These are phyloP conservation scores for Toxotes chatareus DNA, from an alignment of 2,113 vertebrate genomes.

Conservation along the genomic window DNA sequence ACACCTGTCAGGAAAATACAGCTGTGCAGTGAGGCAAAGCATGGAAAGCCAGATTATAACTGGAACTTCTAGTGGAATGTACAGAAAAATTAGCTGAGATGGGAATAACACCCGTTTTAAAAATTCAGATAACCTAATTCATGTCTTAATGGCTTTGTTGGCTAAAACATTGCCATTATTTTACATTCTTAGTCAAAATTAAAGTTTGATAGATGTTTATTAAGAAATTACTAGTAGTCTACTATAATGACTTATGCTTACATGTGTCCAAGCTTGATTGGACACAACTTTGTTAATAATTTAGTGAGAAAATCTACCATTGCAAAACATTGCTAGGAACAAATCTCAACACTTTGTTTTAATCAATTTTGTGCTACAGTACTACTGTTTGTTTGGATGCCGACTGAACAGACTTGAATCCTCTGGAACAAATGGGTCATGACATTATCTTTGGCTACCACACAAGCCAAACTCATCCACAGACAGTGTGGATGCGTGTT, in stretches of 20 bases:
- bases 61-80: background rate
- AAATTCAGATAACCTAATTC: background rate
- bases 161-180: background rate
- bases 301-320: background rate
- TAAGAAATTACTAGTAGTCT: background rate
- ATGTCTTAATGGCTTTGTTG: background rate
- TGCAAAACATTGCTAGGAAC: background rate
- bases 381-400: conserved; percentile 37
- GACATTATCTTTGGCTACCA: conserved; percentile 77
- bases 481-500: conserved; percentile 52
- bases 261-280: background rate
- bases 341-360: background rate
- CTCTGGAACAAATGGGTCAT: conserved; percentile 75
- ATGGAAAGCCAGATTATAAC: background rate
- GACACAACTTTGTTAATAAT: background rate
- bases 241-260: background rate
- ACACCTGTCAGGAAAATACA: background rate
- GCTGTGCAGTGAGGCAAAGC: background rate
- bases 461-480: conserved; percentile 57
- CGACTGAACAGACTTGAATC: conserved; percentile 45
- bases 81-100: background rate
- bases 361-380: conserved; percentile 7
- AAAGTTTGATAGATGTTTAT: too few species aligned
- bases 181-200: background rate
- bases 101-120: background rate